Evolutionary conservation across 2,888 invertebrate species (phyloP), one percentile per base, ranked within the genome.

Genomic region (Acanthosepion lycidas): DNA sequence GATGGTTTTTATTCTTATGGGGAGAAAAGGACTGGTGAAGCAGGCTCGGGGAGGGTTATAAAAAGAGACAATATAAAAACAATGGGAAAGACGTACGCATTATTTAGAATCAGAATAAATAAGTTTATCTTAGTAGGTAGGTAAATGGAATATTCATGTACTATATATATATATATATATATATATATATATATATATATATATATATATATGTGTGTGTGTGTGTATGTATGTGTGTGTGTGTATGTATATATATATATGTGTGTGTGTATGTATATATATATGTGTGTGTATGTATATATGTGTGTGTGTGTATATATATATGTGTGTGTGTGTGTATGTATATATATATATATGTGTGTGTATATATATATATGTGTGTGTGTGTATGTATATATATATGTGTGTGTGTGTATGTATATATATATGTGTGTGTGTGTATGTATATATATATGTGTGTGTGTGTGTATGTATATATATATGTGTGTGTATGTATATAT

Each of bases 121-220:
- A 59, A 26, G 20, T 59, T 59, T 59, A 59, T 59, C 18, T 59
- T 9, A n/a, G 15, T 78, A 8, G 78, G 78, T 78, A 78, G 78
- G 28, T n/a, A 78, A n/a, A 78, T n/a, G 15, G 28, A 59, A 78
- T 78, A 78, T 78, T 78, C 9, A 78, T 78, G 8, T n/a, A n/a
- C n/a, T n/a, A 26, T 92, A 49, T 49, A 26, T 48, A 92, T 6
- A 42, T 42, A 49, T 49, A 42, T 92, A 92, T 42, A 92, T 42
- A 48, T 92, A 92, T 42, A 92, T 42, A 92, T 12, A 92, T 48
- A 92, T 42, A 92, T 92, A 42, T 92, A 92, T 92, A 49, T 92
- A 92, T 92, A 42, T 92, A 26, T 92, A 0, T 33, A 12, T 92
- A 9, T 42, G 3, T 42, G 42, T 48, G 3, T 48, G 0, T 15